phyloP scores from a whole-genome alignment of 2,888 invertebrate genomes.

The Slavum lentiscoides region DNA sequence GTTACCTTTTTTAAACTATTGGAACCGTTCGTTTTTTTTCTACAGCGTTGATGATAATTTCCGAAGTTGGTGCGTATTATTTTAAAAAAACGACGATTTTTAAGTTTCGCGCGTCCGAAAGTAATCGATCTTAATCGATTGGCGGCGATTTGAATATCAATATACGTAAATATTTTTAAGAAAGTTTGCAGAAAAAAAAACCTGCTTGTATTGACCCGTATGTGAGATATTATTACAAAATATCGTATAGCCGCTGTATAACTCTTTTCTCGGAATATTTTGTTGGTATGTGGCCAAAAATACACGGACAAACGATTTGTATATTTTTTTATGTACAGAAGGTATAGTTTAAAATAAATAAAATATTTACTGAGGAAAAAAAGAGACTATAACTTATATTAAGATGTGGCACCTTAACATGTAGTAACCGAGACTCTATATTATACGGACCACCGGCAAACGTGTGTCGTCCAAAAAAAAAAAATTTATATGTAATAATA shows the following conservation, averaged over 20 bases:
- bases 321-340: neutral
- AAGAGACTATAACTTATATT: neutral
- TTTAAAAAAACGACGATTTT: too few relatives aligned
- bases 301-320: neutral
- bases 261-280: slow-evolving; percentile 1
- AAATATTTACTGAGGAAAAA: neutral
- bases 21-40: too few relatives aligned
- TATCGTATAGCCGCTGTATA: neutral
- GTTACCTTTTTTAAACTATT: too few relatives aligned
- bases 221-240: slow-evolving; percentile 14
- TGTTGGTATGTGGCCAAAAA: slow-evolving; percentile 24
- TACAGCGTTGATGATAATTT: too few relatives aligned
- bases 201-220: slow-evolving; percentile 24
- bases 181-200: neutral
- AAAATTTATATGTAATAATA: too few relatives aligned
- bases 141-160: neutral
- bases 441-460: too few relatives aligned
- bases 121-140: too few relatives aligned
- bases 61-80: too few relatives aligned
- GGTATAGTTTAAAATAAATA: neutral
- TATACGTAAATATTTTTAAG: neutral
- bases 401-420: too few relatives aligned
- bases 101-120: too few relatives aligned
- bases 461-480: too few relatives aligned
- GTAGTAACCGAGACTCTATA: too few relatives aligned